A percentile compares a stretch with the other conserved stretches of the same genome.
phyloP scores from a whole-genome alignment of 2,113 vertebrate species.

The Heptranchias perlo region DNA sequence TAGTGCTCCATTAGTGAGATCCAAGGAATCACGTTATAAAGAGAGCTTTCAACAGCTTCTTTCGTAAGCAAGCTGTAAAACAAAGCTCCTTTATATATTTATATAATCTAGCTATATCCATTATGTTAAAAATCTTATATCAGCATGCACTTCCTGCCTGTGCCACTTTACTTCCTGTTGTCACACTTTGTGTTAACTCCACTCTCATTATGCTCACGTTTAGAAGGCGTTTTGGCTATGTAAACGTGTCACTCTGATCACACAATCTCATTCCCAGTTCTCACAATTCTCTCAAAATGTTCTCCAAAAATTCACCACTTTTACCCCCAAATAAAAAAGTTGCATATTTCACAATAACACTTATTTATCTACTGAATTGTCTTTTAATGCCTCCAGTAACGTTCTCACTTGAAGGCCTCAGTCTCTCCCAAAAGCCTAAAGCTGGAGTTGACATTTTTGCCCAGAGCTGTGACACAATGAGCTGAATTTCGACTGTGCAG shows the following conservation, averaged over 20 bases:
- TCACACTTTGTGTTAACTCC: background rate
- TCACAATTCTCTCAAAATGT: no score
- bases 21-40: background rate
- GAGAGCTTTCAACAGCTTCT: background rate
- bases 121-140: background rate
- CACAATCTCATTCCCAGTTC: no score
- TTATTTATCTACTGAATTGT: background rate
- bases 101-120: background rate
- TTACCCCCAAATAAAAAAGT: background rate
- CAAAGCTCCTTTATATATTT: background rate
- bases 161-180: background rate
- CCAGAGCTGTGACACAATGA: background rate
- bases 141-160: background rate
- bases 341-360: background rate
- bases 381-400: background rate
- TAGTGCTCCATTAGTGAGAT: background rate
- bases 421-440: background rate
- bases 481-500: background rate
- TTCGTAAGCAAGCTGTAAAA: background rate
- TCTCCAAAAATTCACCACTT: no score
- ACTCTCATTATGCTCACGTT: background rate
- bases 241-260: no score
- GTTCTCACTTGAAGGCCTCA: background rate
- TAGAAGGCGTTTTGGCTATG: no score
- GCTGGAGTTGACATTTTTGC: background rate